Base-by-base conservation (phyloP, 1,140 invertebrate species). In the Ips typographus region DNA sequence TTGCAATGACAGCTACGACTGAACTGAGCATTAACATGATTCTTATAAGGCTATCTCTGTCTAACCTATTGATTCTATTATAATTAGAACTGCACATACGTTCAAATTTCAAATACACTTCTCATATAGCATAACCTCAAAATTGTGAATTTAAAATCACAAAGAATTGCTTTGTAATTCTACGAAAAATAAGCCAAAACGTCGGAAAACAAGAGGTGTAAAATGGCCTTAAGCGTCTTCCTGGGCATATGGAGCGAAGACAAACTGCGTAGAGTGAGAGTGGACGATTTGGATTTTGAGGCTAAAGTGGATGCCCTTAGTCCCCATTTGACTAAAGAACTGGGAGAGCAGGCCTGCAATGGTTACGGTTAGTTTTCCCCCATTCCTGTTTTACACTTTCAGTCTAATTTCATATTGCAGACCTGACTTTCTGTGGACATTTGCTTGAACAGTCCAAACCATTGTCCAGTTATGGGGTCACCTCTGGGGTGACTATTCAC, bases 391-490 rank as follows among this genome's bases (percentile, higher is more conserved):
- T 37, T 37, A 44, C 22, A 39, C 4, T 62, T 62, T 47, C 38
- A 22, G 22, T 22, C 22, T 22, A 22, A 22, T 38, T 73, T 77
- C 55, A 47, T 70, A 22, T 74, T 72, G 42, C 68, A 86, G 85
- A 85, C 76, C 76, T 87, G 22, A 78, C 83, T 65, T 86, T 84
- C 71, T 84, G 83, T 74, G 85, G 85, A 6, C 79, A 81, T 70
- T 76, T 84, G 53, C 72, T 87, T 2, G 83, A 85, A 65, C 82
- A 85, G 71, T 80, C 84, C 5, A 70, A 78, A 4, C 83, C 81
- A 3, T 56, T 87, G 8, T 80, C 81, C 59, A 80, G 80, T 1
- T 83, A 78, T 75, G 83, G 83, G 6, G 68, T 87, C 43, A 85
- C 84, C 74, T 74, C 77, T 74, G 84, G 84, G 49, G 80, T 82